Base-by-base conservation (phyloP, 2,797 vertebrate species). In the Melanotaenia nigrans region DNA sequence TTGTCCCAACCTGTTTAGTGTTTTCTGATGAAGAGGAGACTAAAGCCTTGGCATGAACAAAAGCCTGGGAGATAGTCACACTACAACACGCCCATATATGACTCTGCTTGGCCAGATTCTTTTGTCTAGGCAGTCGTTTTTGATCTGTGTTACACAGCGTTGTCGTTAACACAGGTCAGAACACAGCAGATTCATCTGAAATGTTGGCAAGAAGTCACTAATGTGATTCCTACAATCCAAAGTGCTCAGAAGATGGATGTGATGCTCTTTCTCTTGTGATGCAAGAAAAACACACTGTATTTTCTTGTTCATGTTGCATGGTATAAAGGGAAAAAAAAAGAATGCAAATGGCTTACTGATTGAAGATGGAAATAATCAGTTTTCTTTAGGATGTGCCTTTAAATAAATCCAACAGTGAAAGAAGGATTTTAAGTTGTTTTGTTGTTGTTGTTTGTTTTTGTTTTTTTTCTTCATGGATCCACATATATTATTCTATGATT, bases 11-110 rank as follows among this genome's bases (percentile, higher is more conserved):
- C 60, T 71, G 71, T 81, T 81, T 33, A 11, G 40, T 53, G 30
- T 5, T n/a, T 49, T 64, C 35, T 59, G 45, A 24, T 40, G 9
- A 79, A 63, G 24, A 25, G 16, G n/a, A 53, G n/a, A 68, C 60
- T 72, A 61, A 78, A 78, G 60, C 61, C 16, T 83, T 60, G 30
- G 68, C 71, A 63, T 3, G 13, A 77, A 81, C 53, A 89, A 85
- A 82, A 71, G 73, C 67, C 61, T 13, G n/a, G 7, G 35, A 78
- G 49, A 77, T 32, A 20, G 65, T 79, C 68, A 68, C 77, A 68
- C 67, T n/a, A 38, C 30, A 82, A 79, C 65, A 83, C 73, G 78
- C 81, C 69, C 68, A 75, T 76, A 73, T 78, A 72, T 75, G 73
- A 81, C 80, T 79, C 63, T 66, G 59, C 81, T 72, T 18, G 64